Conservation (phyloP, 1,140 invertebrate genomes). For the Temnothorax curvispinosus region DNA sequence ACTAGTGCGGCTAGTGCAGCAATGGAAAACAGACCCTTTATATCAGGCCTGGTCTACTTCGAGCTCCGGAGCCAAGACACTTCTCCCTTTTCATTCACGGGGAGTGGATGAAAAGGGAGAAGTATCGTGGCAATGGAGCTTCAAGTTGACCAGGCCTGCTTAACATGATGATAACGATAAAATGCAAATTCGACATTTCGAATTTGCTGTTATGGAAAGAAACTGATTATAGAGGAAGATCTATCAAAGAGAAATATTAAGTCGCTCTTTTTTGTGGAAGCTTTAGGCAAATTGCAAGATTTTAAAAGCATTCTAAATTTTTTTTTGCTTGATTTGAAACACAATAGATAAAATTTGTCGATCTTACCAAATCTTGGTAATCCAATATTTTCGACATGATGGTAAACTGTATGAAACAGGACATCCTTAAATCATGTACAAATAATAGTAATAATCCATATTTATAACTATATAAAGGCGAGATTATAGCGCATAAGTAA, state of each 20-base stretch:
- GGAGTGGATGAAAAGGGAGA: too few species aligned
- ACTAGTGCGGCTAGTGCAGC: too few species aligned
- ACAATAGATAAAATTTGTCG: background rate
- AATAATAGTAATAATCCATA: conserved; percentile 9
- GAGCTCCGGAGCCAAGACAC: too few species aligned
- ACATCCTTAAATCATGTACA: conserved; percentile 18
- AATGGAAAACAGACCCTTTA: too few species aligned
- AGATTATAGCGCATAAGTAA: conserved; percentile 43
- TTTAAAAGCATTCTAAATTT: background rate
- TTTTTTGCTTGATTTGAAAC: background rate
- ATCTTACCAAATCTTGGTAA: conserved; percentile 21
- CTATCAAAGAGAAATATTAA: background rate
- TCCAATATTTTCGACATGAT: background rate
- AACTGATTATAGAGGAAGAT: conserved; percentile 12
- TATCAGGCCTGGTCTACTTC: too few species aligned
- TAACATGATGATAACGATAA: background rate
- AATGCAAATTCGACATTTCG: background rate
- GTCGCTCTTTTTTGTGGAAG: background rate
- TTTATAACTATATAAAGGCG: conserved; percentile 37
- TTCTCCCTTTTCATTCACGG: too few species aligned
- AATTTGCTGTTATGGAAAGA: background rate
- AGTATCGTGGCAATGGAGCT: too few species aligned
- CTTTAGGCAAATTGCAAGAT: background rate
- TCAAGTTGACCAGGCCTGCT: too few species aligned
- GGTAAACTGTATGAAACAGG: conserved; percentile 3